Evolutionary conservation across 2,113 vertebrate genomes (phyloP).

Genomic region (Erythrocercus mccallii): DNA sequence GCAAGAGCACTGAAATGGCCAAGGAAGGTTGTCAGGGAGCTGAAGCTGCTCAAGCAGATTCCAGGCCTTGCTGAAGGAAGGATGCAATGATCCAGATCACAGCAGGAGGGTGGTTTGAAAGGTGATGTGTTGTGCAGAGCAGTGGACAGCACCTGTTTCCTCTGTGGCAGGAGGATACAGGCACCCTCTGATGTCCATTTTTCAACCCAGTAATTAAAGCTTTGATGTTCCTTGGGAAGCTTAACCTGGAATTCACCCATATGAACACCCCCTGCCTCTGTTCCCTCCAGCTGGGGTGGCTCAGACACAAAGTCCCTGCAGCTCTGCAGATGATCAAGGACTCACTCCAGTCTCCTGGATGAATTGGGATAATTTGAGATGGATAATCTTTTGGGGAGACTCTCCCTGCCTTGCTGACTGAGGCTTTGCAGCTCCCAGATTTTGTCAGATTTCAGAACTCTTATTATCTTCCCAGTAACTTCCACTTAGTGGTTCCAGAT

Average conservation of each 20-base stretch:
- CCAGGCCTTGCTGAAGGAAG: not conserved
- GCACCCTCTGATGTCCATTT: not conserved
- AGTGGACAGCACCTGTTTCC: not conserved
- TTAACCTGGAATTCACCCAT: not conserved
- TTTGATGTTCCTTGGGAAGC: not conserved
- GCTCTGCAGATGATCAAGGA: not conserved
- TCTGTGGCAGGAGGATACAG: not conserved
- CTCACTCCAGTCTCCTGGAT: not conserved
- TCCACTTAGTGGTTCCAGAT: not conserved
- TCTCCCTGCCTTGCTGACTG: not conserved
- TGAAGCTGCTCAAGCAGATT: not conserved
- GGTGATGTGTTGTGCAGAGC: not conserved
- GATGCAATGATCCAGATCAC: not conserved
- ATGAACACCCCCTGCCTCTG: accelerated
- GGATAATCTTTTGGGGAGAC: not conserved
- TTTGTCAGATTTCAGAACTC: not conserved
- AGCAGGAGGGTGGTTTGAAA: not conserved
- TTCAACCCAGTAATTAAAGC: not conserved
- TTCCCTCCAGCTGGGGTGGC: not conserved
- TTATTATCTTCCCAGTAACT: not conserved
- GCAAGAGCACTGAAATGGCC: not conserved
- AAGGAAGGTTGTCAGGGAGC: not conserved
- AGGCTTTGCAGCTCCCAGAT: not conserved
- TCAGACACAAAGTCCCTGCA: not conserved
- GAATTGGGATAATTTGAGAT: not conserved